Conservation (phyloP, 1,140 invertebrate species). For the Drosophila carrolli region DNA sequence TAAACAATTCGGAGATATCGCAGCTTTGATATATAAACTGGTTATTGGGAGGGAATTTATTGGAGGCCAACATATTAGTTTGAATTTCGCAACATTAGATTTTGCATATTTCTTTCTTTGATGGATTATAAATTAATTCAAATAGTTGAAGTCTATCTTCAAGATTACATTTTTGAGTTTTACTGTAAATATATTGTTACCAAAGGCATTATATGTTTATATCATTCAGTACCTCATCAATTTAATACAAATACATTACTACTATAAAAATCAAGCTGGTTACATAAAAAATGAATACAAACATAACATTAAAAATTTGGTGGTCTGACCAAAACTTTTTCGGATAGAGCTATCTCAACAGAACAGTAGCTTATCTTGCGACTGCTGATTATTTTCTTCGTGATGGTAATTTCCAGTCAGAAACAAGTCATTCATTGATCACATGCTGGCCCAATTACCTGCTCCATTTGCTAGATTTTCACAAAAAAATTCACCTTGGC, state of each 20-base stretch:
- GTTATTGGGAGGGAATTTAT: not conserved
- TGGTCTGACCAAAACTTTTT: not conserved
- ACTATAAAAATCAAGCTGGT: not conserved
- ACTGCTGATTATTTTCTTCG: slow-evolving; percentile 15
- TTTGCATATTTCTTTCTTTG: not conserved
- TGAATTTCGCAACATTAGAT: not conserved
- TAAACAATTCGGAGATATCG: not conserved
- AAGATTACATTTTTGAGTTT: too few relatives aligned
- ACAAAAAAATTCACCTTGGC: slow-evolving; percentile 36
- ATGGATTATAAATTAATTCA: too few relatives aligned
- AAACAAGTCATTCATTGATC: slow-evolving; percentile 20
- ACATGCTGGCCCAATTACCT: slow-evolving; percentile 39
- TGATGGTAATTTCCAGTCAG: slow-evolving; percentile 2
- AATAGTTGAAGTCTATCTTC: too few relatives aligned
- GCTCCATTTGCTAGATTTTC: slow-evolving; percentile 41
- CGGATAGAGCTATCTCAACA: slow-evolving; percentile 17
- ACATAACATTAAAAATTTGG: not conserved
- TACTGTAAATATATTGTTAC: too few relatives aligned
- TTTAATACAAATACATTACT: too few relatives aligned
- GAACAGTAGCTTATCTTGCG: slow-evolving; percentile 18
- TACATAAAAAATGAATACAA: not conserved
- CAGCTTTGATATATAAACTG: not conserved
- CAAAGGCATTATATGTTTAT: too few relatives aligned
- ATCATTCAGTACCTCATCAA: too few relatives aligned
- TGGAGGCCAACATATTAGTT: not conserved